These are phyloP conservation scores for Recurvirostra avosetta DNA, from an alignment of 2,113 vertebrate species.

Conservation along the genomic window DNA sequence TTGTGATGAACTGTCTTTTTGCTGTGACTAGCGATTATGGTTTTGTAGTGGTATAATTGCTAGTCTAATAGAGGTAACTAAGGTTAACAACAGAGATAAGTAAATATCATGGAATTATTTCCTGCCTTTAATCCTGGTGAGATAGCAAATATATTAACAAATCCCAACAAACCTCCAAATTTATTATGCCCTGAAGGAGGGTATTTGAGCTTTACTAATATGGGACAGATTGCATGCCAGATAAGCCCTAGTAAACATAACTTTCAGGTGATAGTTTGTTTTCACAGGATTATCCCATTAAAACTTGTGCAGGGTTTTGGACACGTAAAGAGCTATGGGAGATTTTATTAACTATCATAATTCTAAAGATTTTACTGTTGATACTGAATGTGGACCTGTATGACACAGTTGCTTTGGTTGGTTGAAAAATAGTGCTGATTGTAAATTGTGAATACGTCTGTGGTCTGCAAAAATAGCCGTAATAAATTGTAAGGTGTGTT, in stretches of 20 bases:
- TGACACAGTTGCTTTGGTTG: neutral
- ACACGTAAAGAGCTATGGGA: neutral
- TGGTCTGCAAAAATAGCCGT: slow-evolving; percentile 1
- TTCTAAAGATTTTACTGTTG: slow-evolving; percentile 20
- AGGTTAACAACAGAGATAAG: slow-evolving; percentile 43
- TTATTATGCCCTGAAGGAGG: neutral
- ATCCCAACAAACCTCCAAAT: slow-evolving; percentile 2
- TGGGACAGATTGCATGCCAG: neutral
- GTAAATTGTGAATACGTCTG: slow-evolving; percentile 11
- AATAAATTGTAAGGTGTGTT: neutral
- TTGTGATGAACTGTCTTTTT: neutral
- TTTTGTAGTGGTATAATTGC: slow-evolving; percentile 43
- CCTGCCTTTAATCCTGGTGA: slow-evolving; percentile 15
- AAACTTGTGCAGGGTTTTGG: neutral
- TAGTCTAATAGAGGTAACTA: slow-evolving; percentile 14
- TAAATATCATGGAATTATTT: slow-evolving; percentile 43
- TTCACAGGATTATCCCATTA: neutral
- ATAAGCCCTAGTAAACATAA: neutral
- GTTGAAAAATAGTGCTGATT: neutral
- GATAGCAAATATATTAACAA: slow-evolving; percentile 15
- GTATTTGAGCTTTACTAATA: neutral
- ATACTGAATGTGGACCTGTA: neutral
- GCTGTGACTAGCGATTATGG: slow-evolving; percentile 4
- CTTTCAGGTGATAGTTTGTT: slow-evolving; percentile 20
- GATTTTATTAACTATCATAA: slow-evolving; percentile 10